Evolutionary conservation across 2,888 invertebrate species (phyloP).

Genomic region (Drosophila borborema): DNA sequence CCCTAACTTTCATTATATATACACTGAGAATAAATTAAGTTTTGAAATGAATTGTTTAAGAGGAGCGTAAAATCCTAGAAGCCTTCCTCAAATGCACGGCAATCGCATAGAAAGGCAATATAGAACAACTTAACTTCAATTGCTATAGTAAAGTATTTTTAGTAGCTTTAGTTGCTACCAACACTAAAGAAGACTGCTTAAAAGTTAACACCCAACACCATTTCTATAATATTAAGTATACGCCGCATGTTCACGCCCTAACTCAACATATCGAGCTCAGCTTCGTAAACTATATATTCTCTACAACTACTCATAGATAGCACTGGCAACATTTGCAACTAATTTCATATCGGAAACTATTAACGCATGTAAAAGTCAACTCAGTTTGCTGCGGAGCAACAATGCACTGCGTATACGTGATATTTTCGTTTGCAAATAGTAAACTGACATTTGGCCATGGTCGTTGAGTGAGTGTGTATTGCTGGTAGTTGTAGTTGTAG

Average conservation of each 20-base stretch:
- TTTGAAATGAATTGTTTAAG: too few relatives aligned
- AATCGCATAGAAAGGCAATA: background rate
- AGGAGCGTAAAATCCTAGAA: too few relatives aligned
- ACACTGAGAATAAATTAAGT: too few relatives aligned
- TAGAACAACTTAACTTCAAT: background rate
- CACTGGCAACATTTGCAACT: background rate
- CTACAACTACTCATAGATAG: background rate
- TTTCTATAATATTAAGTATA: background rate
- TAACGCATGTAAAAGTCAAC: background rate
- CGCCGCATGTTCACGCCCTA: fast-evolving
- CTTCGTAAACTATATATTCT: background rate
- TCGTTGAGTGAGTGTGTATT: slow-evolving; percentile 1
- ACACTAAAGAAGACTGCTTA: too few relatives aligned
- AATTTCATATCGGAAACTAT: background rate
- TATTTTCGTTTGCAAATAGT: slow-evolving; percentile 39
- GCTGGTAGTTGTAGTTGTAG: slow-evolving; percentile 30
- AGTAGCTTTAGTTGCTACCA: too few relatives aligned
- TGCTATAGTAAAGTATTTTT: too few relatives aligned
- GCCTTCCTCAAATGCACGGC: too few relatives aligned
- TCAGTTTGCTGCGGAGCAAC: slow-evolving; percentile 5
- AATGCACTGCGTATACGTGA: slow-evolving; percentile 27
- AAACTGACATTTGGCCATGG: slow-evolving; percentile 23
- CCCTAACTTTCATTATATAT: too few relatives aligned
- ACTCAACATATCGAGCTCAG: background rate
- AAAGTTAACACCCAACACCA: background rate